Evolutionary conservation across 2,797 vertebrate species (phyloP), one percentile per base, ranked within the genome.

Genomic region (Eospalax fontanierii): DNA sequence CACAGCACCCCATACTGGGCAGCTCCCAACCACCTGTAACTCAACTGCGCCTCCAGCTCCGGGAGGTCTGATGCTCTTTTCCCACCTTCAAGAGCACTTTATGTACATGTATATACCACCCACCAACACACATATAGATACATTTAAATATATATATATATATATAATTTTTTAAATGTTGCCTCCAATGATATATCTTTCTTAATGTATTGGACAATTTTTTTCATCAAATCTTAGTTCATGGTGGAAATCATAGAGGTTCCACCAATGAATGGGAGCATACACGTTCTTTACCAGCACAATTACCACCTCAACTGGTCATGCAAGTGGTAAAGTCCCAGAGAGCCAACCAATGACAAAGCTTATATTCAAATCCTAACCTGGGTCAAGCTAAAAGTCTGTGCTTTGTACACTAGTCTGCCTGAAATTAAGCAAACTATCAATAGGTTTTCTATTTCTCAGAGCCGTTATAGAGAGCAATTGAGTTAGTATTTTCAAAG

Each of bases 211-310:
- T 73, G 35, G 57, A 38, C n/a, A 68, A 88, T 88, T 95, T 95
- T 68, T 93, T 94, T 96, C 66, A 87, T 65, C 80, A 94, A 95
- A 87, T 38, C 10, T 26, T 68, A 87, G 46, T 38, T 93, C 38
- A 10, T 65, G 89, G 33, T 89, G 26, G 61, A 94, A 80, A 50
- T 9, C 22, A 24, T 63, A 50, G 30, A 38, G 33, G 59, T 30
- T 78, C 63, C 70, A 81, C 22, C 59, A 57, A 82, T 22, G 18
- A 12, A 90, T 12, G 46, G 78, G 24, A 46, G 59, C 59, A 43
- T 40, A 50, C 54, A 63, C 21, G 88, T 59, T 87, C 54, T 18
- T 35, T 65, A 21, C 43, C 19, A 40, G 14, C 30, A 46, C 85
- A 75, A 28, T 11, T 12, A 5, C 57, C 16, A 40, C 6, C 21